Evolutionary conservation across 2,888 invertebrate species (phyloP).

Genomic region (Leptodirus hochenwartii): DNA sequence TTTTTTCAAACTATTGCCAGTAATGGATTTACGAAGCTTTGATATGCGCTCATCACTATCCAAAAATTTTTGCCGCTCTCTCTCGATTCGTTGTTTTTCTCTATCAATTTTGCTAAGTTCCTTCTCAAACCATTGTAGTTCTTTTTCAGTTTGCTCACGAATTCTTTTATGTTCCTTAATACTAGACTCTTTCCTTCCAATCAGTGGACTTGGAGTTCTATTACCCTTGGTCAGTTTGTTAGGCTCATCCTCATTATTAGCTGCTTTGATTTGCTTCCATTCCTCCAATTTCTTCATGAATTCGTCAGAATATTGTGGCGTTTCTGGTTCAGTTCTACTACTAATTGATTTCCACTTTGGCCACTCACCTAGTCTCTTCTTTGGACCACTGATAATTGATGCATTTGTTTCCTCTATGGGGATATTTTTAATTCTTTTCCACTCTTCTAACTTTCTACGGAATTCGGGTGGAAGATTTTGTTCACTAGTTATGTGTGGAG

Average conservation of each 20-base stretch:
- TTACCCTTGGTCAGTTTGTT: conserved; percentile 10
- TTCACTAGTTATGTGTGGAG: conserved; percentile 30
- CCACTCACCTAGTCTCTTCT: conserved; percentile 38
- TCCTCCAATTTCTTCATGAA: conserved; percentile 70
- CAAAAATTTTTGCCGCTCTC: conserved; percentile 40
- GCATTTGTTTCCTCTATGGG: conserved; percentile 14
- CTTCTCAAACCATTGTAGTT: conserved; percentile 37
- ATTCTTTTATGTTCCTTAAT: conserved; percentile 21
- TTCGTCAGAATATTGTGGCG: conserved; percentile 58
- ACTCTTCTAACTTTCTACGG: conserved; percentile 68
- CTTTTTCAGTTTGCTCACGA: conserved; percentile 29
- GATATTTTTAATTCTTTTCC: conserved; percentile 54
- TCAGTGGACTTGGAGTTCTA: conserved; percentile 23
- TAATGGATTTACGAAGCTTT: conserved; percentile 7
- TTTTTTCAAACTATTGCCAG: conserved; percentile 31
- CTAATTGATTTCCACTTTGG: conserved; percentile 37
- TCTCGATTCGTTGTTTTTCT: conserved; percentile 40
- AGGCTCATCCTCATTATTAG: conserved; percentile 17
- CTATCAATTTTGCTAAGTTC: conserved; percentile 38
- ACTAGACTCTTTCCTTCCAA: conserved; percentile 22
- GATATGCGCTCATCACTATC: conserved; percentile 38
- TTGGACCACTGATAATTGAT: conserved; percentile 19
- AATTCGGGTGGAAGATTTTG: conserved; percentile 64
- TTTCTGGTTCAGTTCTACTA: conserved; percentile 26
- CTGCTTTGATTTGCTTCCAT: conserved; percentile 64